Base-by-base conservation (phyloP, 30 jellyfish, hydroid and myxozoan species). In the Chironex yamaguchii region DNA sequence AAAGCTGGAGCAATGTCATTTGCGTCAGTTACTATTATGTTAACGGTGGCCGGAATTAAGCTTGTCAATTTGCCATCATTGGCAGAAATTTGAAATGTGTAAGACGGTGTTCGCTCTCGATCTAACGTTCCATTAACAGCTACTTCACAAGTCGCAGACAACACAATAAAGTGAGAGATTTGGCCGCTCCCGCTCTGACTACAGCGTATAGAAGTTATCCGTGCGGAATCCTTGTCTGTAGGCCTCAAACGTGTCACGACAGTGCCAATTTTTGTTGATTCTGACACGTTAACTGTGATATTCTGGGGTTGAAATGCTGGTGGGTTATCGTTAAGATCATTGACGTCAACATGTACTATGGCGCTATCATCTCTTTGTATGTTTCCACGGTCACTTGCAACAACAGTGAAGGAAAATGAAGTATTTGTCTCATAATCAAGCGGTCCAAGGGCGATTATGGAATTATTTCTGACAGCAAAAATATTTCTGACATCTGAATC, bases 1-100 rank as follows among this genome's bases (percentile, higher is more conserved):
- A 93, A 93, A 4, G 31, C 71, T 32, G 98, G 98, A 17, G 48
- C 54, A 74, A 86, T 93, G 89, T 93, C 98, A 49, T 93, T 93
- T 49, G 63, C 96, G 42, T 93, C 98, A 11, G 69, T 32, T 2
- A 93, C 62, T 36, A 21, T 84, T 1, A 93, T 34, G 1, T 81
- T 25, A 3, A 93, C 85, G 1, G 94, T 66, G 2, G 97, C 96
- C 23, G 63, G 36, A n/a, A 50, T 67, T 50, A 78, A 11, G 0
- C 96, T 96, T 3, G 67, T 2, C 67, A 75, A 70, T 12, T 52
- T 79, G 24, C 97, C 96, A 77, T 93, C 98, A 30, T 89, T 49
- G 3, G 84, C 87, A 1, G 85, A 25, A 9, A 76, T 82, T 0
- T 77, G 24, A 2, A 93, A 25, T 9, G 77, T 20, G 35, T 92